Conservation (phyloP, 2,113 vertebrate species). For the Tympanuchus pallidicinctus region DNA sequence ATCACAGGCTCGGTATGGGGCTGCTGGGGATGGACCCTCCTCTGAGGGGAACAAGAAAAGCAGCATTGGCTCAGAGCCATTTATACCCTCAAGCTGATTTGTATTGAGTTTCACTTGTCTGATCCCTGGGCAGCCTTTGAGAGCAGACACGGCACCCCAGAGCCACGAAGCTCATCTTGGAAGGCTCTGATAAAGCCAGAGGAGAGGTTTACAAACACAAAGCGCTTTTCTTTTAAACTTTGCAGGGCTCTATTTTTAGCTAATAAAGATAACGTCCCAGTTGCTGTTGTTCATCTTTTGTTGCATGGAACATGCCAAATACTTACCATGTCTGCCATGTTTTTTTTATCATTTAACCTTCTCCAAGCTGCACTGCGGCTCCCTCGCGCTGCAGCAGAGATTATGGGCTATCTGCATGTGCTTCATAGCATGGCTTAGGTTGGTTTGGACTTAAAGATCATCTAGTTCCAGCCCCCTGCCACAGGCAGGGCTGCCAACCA, state of each 20-base stretch:
- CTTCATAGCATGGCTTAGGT: no score
- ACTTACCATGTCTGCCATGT: constrained; percentile 67
- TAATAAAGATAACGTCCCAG: constrained; percentile 72
- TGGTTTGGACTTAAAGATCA: no score
- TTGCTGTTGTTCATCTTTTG: constrained; percentile 76
- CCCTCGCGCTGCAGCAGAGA: neutral
- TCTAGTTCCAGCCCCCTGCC: no score
- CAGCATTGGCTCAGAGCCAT: neutral
- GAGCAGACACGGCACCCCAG: constrained; percentile 26
- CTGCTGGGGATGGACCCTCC: fast-evolving
- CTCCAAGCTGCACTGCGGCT: neutral
- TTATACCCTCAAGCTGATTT: neutral
- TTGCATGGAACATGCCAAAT: constrained; percentile 67
- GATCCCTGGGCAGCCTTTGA: constrained; percentile 26
- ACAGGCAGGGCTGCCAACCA: no score
- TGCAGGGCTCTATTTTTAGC: constrained; percentile 66
- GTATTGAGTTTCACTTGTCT: constrained; percentile 61
- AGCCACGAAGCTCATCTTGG: constrained; percentile 23
- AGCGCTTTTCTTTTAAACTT: constrained; percentile 60
- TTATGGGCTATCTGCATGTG: neutral
- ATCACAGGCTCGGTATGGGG: fast-evolving
- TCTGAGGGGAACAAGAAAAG: neutral
- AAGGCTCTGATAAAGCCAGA: constrained; percentile 21
- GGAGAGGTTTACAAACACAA: constrained; percentile 48
- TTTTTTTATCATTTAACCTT: constrained; percentile 55